A percentile compares a stretch with the other conserved stretches of the same genome.
phyloP scores from a whole-genome alignment of 1,140 invertebrate genomes.

The Drosophila murphyi region DNA sequence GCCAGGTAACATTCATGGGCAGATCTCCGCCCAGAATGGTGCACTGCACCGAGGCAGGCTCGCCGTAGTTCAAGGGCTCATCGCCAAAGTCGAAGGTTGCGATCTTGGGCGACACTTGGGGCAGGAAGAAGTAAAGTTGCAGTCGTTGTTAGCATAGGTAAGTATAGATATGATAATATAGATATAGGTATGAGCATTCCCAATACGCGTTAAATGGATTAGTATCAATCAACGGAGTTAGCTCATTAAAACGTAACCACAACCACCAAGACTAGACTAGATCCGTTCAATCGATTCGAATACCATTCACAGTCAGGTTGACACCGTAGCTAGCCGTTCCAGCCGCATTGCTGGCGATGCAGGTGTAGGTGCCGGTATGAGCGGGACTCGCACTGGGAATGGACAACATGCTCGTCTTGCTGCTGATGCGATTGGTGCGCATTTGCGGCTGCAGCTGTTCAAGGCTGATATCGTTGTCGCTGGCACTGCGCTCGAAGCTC shows the following conservation, averaged over 20 bases:
- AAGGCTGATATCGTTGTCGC: conserved; percentile 70
- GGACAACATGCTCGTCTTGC: conserved; percentile 88
- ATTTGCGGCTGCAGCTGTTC: conserved; percentile 78
- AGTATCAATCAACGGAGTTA: conserved; percentile 37
- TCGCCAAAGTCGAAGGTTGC: conserved; percentile 89
- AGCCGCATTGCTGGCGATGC: conserved; percentile 90
- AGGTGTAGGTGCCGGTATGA: conserved; percentile 90
- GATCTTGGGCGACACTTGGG: conserved; percentile 88
- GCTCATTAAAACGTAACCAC: conserved; percentile 20
- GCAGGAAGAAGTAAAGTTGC: not conserved
- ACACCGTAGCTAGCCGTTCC: conserved; percentile 89
- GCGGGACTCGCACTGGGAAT: conserved; percentile 85
- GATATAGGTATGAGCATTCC: conserved; percentile 1
- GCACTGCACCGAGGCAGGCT: conserved; percentile 90
- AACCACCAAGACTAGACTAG: conserved; percentile 84
- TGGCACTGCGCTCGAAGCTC: conserved; percentile 84
- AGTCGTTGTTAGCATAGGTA: not conserved
- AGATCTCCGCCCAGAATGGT: conserved; percentile 89
- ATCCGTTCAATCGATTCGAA: conserved; percentile 41
- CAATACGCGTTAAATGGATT: conserved; percentile 22
- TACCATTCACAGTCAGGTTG: conserved; percentile 85
- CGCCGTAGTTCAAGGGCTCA: conserved; percentile 89
- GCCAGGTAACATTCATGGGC: conserved; percentile 88
- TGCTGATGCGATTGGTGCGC: conserved; percentile 87
- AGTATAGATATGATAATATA: not conserved